Conservation (phyloP, 2,888 invertebrate species). For the Cheilosia variabilis region DNA sequence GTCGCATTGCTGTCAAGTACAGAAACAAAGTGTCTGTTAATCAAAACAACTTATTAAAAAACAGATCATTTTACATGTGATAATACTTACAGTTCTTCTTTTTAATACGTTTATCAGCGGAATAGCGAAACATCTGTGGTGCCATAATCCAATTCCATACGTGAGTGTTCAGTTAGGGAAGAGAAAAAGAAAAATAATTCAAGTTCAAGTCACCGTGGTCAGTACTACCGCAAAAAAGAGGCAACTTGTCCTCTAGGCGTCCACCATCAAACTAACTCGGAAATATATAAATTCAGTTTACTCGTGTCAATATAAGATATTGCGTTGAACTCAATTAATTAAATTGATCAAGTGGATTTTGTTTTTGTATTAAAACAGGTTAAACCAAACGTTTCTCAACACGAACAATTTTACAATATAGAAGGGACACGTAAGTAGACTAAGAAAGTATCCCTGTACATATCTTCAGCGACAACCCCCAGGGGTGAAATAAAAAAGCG, state of each 20-base stretch:
- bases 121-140: conserved; percentile 66
- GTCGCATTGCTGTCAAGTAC: conserved; percentile 63
- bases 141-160: conserved; percentile 58
- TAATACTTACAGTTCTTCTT: conserved; percentile 65
- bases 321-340: conserved; percentile 38
- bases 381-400: conserved; percentile 50
- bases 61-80: background rate
- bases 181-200: background rate
- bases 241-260: conserved; percentile 50
- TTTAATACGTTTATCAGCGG: conserved; percentile 56
- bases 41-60: conserved; percentile 7
- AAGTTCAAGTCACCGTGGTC: background rate
- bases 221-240: conserved; percentile 8
- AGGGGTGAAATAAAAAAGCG: conserved; percentile 42
- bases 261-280: conserved; percentile 43
- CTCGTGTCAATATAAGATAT: conserved; percentile 9
- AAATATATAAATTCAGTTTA: conserved; percentile 34
- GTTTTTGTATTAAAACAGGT: conserved; percentile 36
- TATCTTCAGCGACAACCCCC: conserved; percentile 25
- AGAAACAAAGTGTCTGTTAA: conserved; percentile 43
- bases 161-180: background rate
- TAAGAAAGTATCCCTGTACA: conserved; percentile 33
- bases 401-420: conserved; percentile 63
- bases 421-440: conserved; percentile 54
- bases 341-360: conserved; percentile 33